These are phyloP conservation scores for Melanerpes aurifrons DNA, from an alignment of 2,113 vertebrate genomes.

Conservation along the genomic window DNA sequence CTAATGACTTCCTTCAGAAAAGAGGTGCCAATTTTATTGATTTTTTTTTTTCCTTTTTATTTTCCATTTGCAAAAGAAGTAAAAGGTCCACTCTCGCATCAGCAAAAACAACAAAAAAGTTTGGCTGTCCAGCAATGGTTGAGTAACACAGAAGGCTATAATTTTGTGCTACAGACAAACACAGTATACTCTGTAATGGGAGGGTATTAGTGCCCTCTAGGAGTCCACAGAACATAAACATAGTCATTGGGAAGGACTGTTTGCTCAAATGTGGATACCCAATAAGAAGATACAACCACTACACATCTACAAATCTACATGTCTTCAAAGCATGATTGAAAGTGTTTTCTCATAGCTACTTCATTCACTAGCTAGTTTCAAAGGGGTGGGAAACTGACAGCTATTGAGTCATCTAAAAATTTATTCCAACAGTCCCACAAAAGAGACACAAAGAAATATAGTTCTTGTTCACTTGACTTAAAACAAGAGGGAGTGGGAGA, in stretches of 20 bases:
- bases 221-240: neutral
- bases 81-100: neutral
- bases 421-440: neutral
- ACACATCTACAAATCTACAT: neutral
- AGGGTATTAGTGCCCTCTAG: neutral
- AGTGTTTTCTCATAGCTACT: neutral
- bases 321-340: neutral
- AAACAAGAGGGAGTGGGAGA: neutral
- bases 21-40: neutral
- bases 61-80: neutral
- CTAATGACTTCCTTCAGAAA: constrained; percentile 69
- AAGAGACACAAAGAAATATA: neutral
- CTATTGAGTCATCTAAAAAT: neutral
- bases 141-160: neutral
- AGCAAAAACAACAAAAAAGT: neutral
- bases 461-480: neutral
- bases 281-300: neutral
- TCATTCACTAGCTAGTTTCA: neutral
- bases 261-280: neutral
- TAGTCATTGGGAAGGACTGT: neutral
- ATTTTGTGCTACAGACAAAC: constrained; percentile 24
- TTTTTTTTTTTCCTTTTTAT: neutral
- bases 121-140: neutral
- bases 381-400: neutral
- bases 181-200: neutral